Conservation (phyloP, 2,113 vertebrate genomes). For the Ptyas mucosa region DNA sequence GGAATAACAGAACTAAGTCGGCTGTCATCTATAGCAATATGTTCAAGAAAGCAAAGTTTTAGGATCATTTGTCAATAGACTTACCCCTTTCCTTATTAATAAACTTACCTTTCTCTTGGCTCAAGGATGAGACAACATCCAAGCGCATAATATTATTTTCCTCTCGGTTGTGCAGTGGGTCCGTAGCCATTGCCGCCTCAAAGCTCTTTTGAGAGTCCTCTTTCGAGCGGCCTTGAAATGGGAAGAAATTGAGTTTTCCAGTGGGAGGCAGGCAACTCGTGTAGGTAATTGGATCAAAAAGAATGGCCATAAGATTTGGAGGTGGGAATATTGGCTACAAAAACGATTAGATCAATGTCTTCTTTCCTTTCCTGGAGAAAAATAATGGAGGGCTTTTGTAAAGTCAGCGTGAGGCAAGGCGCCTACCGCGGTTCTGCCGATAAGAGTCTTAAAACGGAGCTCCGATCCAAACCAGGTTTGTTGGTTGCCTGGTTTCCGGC, state of each 20-base stretch:
- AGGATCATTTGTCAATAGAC: background rate
- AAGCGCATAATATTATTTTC: background rate
- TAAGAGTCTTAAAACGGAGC: too few species aligned
- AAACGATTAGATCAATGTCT: background rate
- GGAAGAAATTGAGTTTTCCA: background rate
- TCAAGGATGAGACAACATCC: background rate
- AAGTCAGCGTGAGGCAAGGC: too few species aligned
- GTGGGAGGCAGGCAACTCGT: too few species aligned
- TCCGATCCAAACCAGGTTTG: background rate
- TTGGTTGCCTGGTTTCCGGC: background rate
- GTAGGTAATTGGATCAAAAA: background rate
- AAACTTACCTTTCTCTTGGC: background rate
- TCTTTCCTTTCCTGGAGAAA: background rate
- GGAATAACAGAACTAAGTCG: background rate
- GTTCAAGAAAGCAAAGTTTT: background rate
- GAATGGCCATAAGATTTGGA: background rate
- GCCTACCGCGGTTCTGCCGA: accelerated
- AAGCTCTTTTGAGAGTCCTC: too few species aligned
- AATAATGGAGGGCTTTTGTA: background rate
- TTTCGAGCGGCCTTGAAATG: background rate
- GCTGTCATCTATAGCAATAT: background rate
- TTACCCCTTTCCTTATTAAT: background rate
- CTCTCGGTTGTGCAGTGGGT: background rate
- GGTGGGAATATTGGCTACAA: background rate
- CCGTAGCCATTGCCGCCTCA: background rate